Evolutionary conservation across 2,888 invertebrate genomes (phyloP).

Genomic region (Apomyelois bistriatella): DNA sequence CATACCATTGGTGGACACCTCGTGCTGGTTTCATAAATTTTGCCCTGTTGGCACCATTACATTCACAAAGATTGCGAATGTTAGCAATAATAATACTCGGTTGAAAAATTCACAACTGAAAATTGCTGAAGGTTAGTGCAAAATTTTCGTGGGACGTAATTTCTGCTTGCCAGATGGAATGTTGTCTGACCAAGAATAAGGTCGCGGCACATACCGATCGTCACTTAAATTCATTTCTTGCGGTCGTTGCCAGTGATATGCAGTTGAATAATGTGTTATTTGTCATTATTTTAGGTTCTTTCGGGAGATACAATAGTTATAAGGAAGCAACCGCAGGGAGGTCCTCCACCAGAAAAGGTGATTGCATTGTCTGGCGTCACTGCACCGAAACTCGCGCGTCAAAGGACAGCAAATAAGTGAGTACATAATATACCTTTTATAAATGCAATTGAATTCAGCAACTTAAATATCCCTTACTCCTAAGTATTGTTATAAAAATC

Average conservation of each 20-base stretch:
- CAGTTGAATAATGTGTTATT: not conserved
- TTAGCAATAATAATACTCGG: slow-evolving; percentile 4
- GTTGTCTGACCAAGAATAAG: slow-evolving; percentile 16
- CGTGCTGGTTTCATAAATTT: slow-evolving; percentile 53
- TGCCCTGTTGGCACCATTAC: slow-evolving; percentile 72
- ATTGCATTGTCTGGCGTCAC: slow-evolving; percentile 94
- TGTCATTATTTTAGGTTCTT: slow-evolving; percentile 83
- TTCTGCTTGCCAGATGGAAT: slow-evolving; percentile 20
- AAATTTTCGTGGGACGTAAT: not conserved
- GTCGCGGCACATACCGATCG: slow-evolving; percentile 14
- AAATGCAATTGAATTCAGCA: not conserved
- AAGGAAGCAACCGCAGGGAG: slow-evolving; percentile 90
- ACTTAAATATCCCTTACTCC: not conserved
- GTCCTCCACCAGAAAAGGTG: slow-evolving; percentile 95
- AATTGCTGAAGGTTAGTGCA: not conserved
- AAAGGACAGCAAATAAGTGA: slow-evolving; percentile 67
- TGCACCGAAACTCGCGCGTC: slow-evolving; percentile 90
- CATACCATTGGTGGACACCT: slow-evolving; percentile 42
- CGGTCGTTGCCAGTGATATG: no score
- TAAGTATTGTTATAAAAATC: not conserved
- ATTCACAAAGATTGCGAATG: slow-evolving; percentile 17
- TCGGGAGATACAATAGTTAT: slow-evolving; percentile 98
- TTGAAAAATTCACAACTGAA: not conserved
- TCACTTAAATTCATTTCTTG: slow-evolving; percentile 9
- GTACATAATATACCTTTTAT: slow-evolving; percentile 19